Conservation (phyloP, 2,113 vertebrate species). For the Uropsilus gracilis region DNA sequence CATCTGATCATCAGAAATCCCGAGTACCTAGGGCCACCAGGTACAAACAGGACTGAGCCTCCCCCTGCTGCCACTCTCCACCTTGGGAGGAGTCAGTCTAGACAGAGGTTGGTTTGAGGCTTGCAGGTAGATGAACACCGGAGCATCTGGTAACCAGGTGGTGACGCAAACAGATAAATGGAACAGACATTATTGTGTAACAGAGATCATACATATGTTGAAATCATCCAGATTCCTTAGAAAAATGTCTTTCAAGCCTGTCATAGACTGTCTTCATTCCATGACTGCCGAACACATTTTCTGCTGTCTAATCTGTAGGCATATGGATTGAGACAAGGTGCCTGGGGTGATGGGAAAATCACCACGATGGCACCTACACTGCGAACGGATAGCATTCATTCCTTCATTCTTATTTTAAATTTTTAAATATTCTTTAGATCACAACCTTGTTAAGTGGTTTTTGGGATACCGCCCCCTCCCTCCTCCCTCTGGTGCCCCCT, state of each 20-base stretch:
- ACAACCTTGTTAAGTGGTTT: too few relatives aligned
- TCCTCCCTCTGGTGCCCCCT: too few relatives aligned
- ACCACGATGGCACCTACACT: accelerated
- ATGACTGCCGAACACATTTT: neutral
- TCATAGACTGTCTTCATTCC: neutral
- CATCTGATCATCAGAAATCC: neutral
- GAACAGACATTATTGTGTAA: neutral
- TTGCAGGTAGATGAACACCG: neutral
- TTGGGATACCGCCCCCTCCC: too few relatives aligned
- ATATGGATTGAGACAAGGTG: neutral
- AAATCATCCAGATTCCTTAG: neutral
- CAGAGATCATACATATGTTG: accelerated
- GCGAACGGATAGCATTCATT: neutral
- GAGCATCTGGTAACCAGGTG: neutral
- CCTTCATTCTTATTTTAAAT: too few relatives aligned
- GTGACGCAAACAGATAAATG: neutral
- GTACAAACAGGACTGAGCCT: neutral
- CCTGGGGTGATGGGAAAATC: neutral
- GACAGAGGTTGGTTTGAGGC: neutral
- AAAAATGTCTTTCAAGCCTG: neutral
- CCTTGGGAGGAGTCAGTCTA: neutral
- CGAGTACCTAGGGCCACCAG: neutral
- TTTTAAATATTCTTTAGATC: too few relatives aligned
- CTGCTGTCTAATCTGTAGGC: neutral
- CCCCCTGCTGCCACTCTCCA: neutral